Conservation (phyloP, 1,140 invertebrate genomes). For the Trichonephila clavipes region DNA sequence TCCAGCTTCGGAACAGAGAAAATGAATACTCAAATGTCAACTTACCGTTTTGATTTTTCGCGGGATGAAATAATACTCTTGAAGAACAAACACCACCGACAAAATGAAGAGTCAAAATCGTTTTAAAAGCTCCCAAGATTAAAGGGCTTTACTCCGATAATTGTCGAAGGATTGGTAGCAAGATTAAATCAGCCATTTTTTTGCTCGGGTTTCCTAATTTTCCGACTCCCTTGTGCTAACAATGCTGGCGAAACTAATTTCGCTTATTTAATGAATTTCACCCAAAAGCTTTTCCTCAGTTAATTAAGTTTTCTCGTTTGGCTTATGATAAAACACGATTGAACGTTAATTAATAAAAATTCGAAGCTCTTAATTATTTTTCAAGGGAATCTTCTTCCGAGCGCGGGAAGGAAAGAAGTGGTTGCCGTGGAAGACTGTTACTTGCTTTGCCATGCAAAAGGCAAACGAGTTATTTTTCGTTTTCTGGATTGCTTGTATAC, state of each 20-base stretch:
- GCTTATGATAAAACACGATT: constrained; percentile 77
- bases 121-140: constrained; percentile 74
- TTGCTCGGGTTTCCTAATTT: constrained; percentile 26
- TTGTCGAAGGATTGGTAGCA: constrained; percentile 71
- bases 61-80: constrained; percentile 59
- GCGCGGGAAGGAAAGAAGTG: neutral
- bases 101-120: constrained; percentile 73
- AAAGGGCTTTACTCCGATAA: constrained; percentile 75
- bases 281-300: constrained; percentile 73
- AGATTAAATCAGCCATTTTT: constrained; percentile 74
- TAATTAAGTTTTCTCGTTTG: constrained; percentile 76
- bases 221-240: constrained; percentile 68
- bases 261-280: constrained; percentile 76
- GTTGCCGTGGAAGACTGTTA: neutral
- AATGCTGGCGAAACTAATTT: constrained; percentile 75
- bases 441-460: constrained; percentile 19
- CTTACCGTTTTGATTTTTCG: constrained; percentile 67
- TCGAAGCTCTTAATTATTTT: constrained; percentile 75
- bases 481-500: constrained; percentile 43
- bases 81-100: constrained; percentile 35
- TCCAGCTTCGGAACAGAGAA: neutral
- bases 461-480: constrained; percentile 44
- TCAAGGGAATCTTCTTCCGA: constrained; percentile 44
- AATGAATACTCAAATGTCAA: constrained; percentile 54
- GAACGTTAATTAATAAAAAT: constrained; percentile 77